Base-by-base conservation (phyloP, 2,797 vertebrate genomes). In the Lithobates pipiens region DNA sequence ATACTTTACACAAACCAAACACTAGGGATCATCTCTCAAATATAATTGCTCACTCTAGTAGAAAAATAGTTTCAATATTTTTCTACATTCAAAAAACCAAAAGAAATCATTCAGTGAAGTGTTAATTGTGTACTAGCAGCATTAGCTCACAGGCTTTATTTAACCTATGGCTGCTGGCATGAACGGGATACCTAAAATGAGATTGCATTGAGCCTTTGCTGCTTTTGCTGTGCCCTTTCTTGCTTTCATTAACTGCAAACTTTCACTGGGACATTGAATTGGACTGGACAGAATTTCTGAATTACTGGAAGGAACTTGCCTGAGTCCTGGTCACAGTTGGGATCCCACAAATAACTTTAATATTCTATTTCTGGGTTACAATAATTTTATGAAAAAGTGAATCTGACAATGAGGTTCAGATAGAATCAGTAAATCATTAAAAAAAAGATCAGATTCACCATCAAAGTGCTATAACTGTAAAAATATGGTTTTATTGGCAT, bases 201-300 rank as follows among this genome's bases (percentile, higher is more conserved):
- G 65, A 69, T 50, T 77, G 74, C 80, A 82, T 82, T 86, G 80
- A 86, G 75, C 85, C 34, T 73, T 73, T 79, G 80, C 69, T 44
- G 50, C 79, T 82, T 77, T 44, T 80, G 57, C 61, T 76, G 27
- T 80, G 77, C 34, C 85, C 50, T 87, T 8, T 80, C 21, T 25
- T 80, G 81, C 85, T 80, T 87, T 67, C 68, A 80, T 87, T 87
- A 83, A 83, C 78, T 34, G 42, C 85, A 82, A 86, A n/a, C 72
- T 73, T 67, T 77, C 81, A 32, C 65, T 83, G 85, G 85, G 85
- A 86, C 85, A 83, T 86, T 86, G 68, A 77, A 82, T 73, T 77
- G 80, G 76, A 77, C 80, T 78, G 85, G 85, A 87, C 85, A 76
- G 76, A 39, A 70, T 68, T 77, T 70, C 81, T 83, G 54, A 61